A percentile compares a stretch with the other conserved stretches of the same genome.
These are phyloP conservation scores for Drosophila stalkeri DNA, from an alignment of 2,888 invertebrate species.

Conservation along the genomic window DNA sequence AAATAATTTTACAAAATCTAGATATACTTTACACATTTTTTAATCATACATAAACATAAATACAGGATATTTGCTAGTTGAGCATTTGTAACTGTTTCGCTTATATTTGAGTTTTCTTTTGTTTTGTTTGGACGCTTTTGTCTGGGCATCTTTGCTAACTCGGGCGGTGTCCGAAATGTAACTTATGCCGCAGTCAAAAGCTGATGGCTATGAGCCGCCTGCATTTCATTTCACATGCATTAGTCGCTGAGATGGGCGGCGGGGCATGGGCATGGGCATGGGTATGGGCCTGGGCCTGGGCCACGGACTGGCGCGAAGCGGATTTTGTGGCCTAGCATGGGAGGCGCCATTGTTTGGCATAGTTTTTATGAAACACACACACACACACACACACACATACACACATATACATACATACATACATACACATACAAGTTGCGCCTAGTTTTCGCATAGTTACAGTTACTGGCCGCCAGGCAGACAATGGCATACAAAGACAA, in stretches of 20 bases:
- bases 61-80: neutral
- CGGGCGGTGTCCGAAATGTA: conserved; percentile 66
- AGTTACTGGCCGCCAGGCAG: conserved; percentile 69
- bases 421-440: conserved; percentile 37
- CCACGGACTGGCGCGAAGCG: conserved; percentile 30
- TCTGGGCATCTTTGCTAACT: conserved; percentile 45
- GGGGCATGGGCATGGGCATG: neutral
- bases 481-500: conserved; percentile 66
- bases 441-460: conserved; percentile 73
- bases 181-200: conserved; percentile 68
- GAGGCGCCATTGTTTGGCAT: conserved; percentile 78
- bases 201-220: conserved; percentile 65
- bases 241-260: conserved; percentile 17
- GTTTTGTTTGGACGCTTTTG: conserved; percentile 50
- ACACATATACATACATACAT: neutral
- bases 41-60: too few relatives aligned
- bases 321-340: conserved; percentile 63
- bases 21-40: too few relatives aligned
- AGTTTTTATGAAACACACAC: conserved; percentile 51
- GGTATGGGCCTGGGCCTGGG: neutral
- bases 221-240: conserved; percentile 63
- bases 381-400: conserved; percentile 26
- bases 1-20: too few relatives aligned
- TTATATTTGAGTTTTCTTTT: conserved; percentile 21
- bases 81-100: neutral